phyloP scores from a whole-genome alignment of 2,888 invertebrate genomes.

The Sialis fuliginosa region DNA sequence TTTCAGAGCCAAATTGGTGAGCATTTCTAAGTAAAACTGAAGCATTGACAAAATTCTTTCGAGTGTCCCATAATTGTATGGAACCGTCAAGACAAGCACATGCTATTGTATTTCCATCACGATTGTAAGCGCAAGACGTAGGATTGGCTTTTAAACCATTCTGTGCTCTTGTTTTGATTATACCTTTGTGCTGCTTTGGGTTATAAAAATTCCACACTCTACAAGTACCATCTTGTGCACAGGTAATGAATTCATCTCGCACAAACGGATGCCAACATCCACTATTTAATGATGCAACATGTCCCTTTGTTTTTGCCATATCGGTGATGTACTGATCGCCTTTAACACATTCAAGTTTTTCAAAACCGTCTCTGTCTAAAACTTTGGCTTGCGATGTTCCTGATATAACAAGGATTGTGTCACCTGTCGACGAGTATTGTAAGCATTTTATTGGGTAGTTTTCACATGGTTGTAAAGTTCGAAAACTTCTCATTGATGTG shows the following conservation, averaged over 20 bases:
- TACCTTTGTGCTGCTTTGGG: conserved; percentile 56
- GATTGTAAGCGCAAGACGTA: conserved; percentile 63
- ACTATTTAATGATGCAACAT: conserved; percentile 75
- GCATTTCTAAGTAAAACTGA: conserved; percentile 59
- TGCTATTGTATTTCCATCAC: conserved; percentile 46
- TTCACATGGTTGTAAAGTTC: conserved; percentile 87
- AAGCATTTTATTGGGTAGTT: conserved; percentile 81
- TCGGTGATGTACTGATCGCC: conserved; percentile 94
- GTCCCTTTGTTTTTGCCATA: conserved; percentile 85
- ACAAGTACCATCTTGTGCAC: conserved; percentile 84
- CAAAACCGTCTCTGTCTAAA: conserved; percentile 85
- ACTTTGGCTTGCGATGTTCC: conserved; percentile 89
- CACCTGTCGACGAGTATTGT: conserved; percentile 88
- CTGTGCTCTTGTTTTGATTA: conserved; percentile 75
- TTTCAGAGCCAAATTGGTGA: conserved; percentile 63
- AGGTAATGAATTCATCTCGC: conserved; percentile 86
- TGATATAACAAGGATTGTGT: conserved; percentile 79
- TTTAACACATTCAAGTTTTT: conserved; percentile 80
- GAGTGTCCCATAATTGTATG: conserved; percentile 92
- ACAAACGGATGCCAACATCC: conserved; percentile 89
- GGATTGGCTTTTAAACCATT: conserved; percentile 78
- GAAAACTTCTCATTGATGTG: conserved; percentile 73
- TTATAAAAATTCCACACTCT: conserved; percentile 78
- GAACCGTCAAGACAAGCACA: conserved; percentile 91
- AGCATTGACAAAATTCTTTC: conserved; percentile 80